A percentile compares a stretch with the other conserved stretches of the same genome.
phyloP scores from a whole-genome alignment of 1,140 invertebrate species.

The Euwallacea fornicatus region DNA sequence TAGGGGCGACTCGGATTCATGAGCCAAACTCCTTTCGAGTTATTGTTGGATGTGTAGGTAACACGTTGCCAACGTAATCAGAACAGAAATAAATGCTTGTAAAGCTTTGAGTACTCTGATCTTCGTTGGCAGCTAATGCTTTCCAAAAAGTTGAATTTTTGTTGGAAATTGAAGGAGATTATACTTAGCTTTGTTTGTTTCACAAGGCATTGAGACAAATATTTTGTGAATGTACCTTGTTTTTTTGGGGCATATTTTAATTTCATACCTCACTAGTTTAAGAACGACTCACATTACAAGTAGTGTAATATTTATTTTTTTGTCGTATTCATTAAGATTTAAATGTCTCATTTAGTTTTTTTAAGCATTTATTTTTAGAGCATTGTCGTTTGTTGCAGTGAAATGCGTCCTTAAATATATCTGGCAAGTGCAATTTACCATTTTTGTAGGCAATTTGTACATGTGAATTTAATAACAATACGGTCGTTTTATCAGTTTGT shows the following conservation, averaged over 20 bases:
- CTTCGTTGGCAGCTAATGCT: neutral
- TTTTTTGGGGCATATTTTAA: no score
- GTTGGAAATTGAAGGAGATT: neutral
- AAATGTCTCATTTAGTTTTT: neutral
- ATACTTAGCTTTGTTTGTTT: neutral
- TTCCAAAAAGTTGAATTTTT: neutral
- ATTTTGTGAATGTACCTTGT: no score
- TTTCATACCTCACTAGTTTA: no score
- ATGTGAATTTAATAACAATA: neutral
- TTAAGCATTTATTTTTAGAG: constrained; percentile 7
- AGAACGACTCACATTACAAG: no score
- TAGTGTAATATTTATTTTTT: no score
- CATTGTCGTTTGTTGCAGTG: neutral
- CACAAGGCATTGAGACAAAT: no score
- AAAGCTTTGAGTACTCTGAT: constrained; percentile 2
- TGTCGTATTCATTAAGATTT: no score
- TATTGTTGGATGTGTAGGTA: neutral
- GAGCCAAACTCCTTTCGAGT: neutral
- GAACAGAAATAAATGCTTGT: neutral
- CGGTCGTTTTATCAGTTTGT: no score
- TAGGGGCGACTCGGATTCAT: constrained; percentile 51
- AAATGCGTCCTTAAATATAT: neutral
- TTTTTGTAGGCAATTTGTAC: neutral
- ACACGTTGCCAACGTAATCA: neutral
- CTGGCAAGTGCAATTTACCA: constrained; percentile 9